Base-by-base conservation (phyloP, 2,113 vertebrate species). In the Prionailurus viverrinus region DNA sequence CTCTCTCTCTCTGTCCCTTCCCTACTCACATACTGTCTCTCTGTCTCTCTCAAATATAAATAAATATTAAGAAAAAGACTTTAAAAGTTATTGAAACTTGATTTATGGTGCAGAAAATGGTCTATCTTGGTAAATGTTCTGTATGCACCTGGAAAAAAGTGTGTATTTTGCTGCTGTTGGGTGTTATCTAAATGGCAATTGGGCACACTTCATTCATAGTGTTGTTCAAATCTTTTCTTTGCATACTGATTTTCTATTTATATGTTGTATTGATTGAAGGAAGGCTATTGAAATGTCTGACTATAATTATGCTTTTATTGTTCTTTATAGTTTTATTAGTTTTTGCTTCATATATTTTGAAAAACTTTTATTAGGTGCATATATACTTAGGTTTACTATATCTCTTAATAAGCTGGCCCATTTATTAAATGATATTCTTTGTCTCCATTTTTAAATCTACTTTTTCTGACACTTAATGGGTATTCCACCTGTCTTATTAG, bases 261-360 rank as follows among this genome's bases (percentile, higher is more conserved):
- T 18, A 41, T 55, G 18, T 45, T 78, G 21, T 65, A 84, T 41
- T 94, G 55, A 45, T 71, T 82, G 36, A 78, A 18, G 33, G 16
- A 89, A 7, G 36, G 25, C 31, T 96, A 39, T 63, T 53, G 1
- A 51, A 76, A 68, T 55, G 53, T 58, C 39, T 81, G 41, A 84
- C 6, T 73, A 2, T 86, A 78, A 78, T 18, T 84, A 55, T n/a
- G 23, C 19, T 82, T 14, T 89, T 84, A 27, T 58, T 39, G 2
- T 74, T 87, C 5, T 9, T 53, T 91, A 18, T 27, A 33, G 61
- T 78, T 58, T 88, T 82, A 61, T 86, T 33, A 82, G 10, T 12
- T 65, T 89, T 89, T 92, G 12, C 15, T 76, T 73, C 76, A 80
- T 79, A 5, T 29, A n/a, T 73, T 78, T 94, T 92, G 29, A 89